Conservation (phyloP, 2,888 invertebrate genomes). For the Miltochrista miniata region DNA sequence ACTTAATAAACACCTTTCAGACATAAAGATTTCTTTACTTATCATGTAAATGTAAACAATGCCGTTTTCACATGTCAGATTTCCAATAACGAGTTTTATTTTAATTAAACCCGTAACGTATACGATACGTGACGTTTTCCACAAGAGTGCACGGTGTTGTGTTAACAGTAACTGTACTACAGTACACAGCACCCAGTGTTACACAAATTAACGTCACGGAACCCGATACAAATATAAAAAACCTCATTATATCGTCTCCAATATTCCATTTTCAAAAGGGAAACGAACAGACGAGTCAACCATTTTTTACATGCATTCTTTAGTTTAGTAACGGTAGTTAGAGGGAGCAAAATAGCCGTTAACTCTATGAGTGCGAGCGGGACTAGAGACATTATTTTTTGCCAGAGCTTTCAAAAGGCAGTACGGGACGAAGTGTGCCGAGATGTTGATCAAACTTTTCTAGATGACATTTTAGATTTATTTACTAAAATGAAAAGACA, state of each 20-base stretch:
- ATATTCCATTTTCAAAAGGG: conserved; percentile 56
- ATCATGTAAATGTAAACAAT: too few relatives aligned
- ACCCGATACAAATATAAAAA: conserved; percentile 25
- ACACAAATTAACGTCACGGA: conserved; percentile 15
- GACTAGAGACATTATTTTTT: conserved; percentile 46
- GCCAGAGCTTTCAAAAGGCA: conserved; percentile 40
- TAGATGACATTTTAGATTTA: conserved; percentile 12
- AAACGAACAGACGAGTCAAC: conserved; percentile 46
- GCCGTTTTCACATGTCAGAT: too few relatives aligned
- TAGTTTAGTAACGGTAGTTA: conserved; percentile 60
- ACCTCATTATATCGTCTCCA: conserved; percentile 41
- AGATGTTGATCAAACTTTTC: conserved; percentile 19
- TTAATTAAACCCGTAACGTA: too few relatives aligned
- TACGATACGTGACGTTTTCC: too few relatives aligned
- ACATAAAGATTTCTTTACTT: too few relatives aligned
- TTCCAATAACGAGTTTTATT: too few relatives aligned
- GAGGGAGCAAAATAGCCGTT: conserved; percentile 34
- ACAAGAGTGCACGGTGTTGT: too few relatives aligned
- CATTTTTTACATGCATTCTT: conserved; percentile 68
- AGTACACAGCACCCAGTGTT: conserved; percentile 7
- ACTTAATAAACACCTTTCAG: too few relatives aligned
- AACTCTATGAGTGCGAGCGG: conserved; percentile 29
- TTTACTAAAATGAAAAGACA: neutral
- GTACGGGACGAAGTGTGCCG: conserved; percentile 34
- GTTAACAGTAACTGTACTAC: too few relatives aligned